Conservation (phyloP, 1,140 invertebrate genomes). For the Uloborus diversus region DNA sequence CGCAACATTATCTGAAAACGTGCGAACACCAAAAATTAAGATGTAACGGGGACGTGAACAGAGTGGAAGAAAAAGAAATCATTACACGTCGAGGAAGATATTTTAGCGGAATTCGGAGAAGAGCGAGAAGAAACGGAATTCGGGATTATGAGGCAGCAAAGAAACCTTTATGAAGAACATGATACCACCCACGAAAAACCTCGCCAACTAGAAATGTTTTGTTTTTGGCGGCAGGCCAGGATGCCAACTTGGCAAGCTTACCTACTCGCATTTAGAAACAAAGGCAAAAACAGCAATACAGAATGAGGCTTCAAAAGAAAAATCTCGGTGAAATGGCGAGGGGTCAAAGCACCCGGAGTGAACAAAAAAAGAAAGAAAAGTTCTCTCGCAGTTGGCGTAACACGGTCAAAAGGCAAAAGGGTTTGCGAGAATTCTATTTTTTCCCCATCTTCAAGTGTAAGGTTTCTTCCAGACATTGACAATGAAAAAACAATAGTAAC, state of each 20-base stretch:
- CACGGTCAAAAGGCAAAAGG: background rate
- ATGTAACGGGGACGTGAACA: no score
- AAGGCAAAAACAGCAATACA: constrained; percentile 24
- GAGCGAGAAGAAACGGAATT: background rate
- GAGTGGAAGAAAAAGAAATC: no score
- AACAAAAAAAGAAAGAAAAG: background rate
- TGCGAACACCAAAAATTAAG: no score
- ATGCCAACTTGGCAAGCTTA: constrained; percentile 3
- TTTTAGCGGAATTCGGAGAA: background rate
- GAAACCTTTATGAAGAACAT: constrained; percentile 9
- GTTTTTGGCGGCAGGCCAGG: background rate
- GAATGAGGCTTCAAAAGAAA: background rate
- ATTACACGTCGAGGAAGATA: background rate
- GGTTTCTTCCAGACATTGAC: no score
- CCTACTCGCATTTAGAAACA: constrained; percentile 27
- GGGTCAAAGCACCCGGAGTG: constrained; percentile 32
- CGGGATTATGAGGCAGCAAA: background rate
- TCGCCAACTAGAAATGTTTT: background rate
- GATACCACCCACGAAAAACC: constrained; percentile 3
- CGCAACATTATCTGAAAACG: no score
- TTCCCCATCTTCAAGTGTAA: no score
- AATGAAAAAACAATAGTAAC: no score
- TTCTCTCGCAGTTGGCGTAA: background rate
- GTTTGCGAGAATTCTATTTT: no score
- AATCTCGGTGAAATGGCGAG: constrained; percentile 13